phyloP scores from a whole-genome alignment of 2,888 invertebrate genomes.

The Leptothorax acervorum region DNA sequence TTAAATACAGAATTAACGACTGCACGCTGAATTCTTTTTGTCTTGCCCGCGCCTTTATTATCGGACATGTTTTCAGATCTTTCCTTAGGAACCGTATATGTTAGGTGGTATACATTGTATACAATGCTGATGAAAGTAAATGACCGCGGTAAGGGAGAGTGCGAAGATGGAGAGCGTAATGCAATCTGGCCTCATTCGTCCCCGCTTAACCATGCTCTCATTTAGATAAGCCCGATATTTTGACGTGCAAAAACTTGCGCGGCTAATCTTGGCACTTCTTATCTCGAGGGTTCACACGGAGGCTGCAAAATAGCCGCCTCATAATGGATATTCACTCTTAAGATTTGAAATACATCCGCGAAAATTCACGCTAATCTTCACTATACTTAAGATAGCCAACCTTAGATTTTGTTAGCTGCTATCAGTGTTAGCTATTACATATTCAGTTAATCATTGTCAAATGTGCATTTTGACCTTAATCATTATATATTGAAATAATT shows the following conservation, averaged over 20 bases:
- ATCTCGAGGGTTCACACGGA: constrained; percentile 64
- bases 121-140: constrained; percentile 29
- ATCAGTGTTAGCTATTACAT: not conserved
- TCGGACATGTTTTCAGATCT: not conserved
- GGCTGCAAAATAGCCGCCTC: constrained; percentile 24
- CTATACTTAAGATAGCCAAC: not conserved
- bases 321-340: constrained; percentile 25
- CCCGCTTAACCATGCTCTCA: constrained; percentile 57
- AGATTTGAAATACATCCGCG: constrained; percentile 21
- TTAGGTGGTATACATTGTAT: constrained; percentile 6
- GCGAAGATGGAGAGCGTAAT: constrained; percentile 66
- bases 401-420: not conserved
- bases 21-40: constrained; percentile 18
- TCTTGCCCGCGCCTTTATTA: not conserved
- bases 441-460: not conserved
- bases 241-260: constrained; percentile 63
- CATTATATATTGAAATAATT: not conserved
- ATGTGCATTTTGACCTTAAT: not conserved
- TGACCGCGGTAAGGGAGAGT: constrained; percentile 22
- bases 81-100: constrained; percentile 7
- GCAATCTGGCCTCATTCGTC: constrained; percentile 65
- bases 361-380: not conserved
- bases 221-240: constrained; percentile 72
- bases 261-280: constrained; percentile 66
- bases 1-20: constrained; percentile 20